Evolutionary conservation across 1,140 invertebrate genomes (phyloP), one percentile per base, ranked within the genome.

Genomic region (Megathymus violae): DNA sequence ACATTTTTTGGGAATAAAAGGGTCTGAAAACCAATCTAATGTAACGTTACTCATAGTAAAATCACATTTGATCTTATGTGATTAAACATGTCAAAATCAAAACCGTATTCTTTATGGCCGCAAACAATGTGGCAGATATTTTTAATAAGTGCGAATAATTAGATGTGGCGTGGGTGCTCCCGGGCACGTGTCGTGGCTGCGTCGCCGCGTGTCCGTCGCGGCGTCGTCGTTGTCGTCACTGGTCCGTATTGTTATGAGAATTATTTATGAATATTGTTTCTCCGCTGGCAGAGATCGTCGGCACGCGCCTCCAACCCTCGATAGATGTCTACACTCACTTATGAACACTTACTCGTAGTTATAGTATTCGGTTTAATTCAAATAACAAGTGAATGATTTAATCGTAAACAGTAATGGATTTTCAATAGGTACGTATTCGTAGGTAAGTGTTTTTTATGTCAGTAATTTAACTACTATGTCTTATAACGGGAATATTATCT

Each of bases 181-280:
- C 34, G 9, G 48, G 61, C 76, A 79, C 78, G 76, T 70, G 79
- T 62, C 67, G 62, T 60, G 67, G 70, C 63, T 64, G 61, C 59
- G 61, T 68, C 65, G 70, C 51, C 80, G 75, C 81, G 81, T 80
- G 80, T 9, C 71, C 52, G 40, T 38, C 11, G 14, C 6, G 40
- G 51, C 66, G 38, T 60, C 60, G 64, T 47, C 25, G 46, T 31
- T 41, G 62, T 56, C 51, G 48, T 51, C 31, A 16, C 50, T 65
- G 67, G 58, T 60, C 59, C 17, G 67, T 66, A 80, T 84, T 83
- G 81, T 81, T 81, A 65, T 59, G 65, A 40, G 56, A 67, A 72
- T 86, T 88, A 86, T 88, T 88, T 88, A 88, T 88, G 85, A 83
- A 85, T 83, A 88, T 88, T 82, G 82, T 81, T 80, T 72, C 69